phyloP scores from a whole-genome alignment of 2,113 vertebrate genomes.

The Bothrops jararaca region DNA sequence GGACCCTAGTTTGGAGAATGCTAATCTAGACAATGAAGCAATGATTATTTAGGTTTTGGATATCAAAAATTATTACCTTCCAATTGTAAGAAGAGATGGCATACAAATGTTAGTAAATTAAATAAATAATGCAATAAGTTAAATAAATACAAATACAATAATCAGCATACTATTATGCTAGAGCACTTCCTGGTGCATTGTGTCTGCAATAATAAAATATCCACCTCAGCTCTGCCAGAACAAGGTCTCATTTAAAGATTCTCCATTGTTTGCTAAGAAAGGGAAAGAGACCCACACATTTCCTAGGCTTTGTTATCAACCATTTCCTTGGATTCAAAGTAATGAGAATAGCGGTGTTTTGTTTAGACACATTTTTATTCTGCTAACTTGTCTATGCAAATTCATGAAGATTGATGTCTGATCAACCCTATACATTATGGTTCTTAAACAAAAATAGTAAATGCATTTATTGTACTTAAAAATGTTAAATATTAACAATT shows the following conservation, averaged over 20 bases:
- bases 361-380: neutral
- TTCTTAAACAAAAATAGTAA: constrained; percentile 51
- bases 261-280: neutral
- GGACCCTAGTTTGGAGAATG: neutral
- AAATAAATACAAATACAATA: neutral
- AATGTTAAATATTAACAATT: constrained; percentile 70
- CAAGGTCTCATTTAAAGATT: neutral
- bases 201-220: neutral
- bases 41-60: neutral
- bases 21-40: neutral
- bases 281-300: neutral
- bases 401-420: neutral
- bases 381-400: neutral
- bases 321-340: neutral
- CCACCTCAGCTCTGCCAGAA: neutral
- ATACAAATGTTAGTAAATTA: neutral
- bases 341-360: neutral
- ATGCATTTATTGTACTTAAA: constrained; percentile 61
- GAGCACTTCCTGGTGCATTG: neutral
- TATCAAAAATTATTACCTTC: neutral
- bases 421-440: constrained; percentile 1
- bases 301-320: neutral
- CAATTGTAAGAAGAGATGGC: neutral
- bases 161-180: neutral
- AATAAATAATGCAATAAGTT: neutral